Base-by-base conservation (phyloP, 1,140 invertebrate species). In the Medauroidea extradentata region DNA sequence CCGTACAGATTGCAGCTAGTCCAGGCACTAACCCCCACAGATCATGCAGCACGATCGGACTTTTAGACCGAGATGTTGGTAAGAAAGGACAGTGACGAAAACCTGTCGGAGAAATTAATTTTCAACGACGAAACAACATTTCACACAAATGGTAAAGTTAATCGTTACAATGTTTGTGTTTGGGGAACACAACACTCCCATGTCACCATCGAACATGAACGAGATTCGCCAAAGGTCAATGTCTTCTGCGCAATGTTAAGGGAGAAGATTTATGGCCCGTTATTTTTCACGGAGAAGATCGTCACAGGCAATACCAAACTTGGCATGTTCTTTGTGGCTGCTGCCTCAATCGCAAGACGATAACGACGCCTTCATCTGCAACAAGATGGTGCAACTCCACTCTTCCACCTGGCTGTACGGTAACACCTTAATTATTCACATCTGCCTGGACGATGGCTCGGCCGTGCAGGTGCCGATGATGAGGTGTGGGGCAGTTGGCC, bases 151-250 rank as follows among this genome's bases (percentile, higher is more conserved):
- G 34, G 49, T 53, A 34, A 39, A 38, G 11, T 53, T 27, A 53
- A 39, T 52, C 49, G 29, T 19, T 42, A 53, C 23, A 59, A 59
- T 59, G 4, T 53, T 29, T 9, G 49, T 34, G 53, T 53, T 25
- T 52, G 46, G 57, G 57, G 57, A 53, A 11, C n/a, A 14, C 46
- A 59, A 59, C 34, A 38, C 34, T 23, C 57, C 41, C 57, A 59
- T 59, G 24, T 23, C 21, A 38, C 29, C 11, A 18, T 19, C 3
- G 49, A 52, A 34, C 48, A 59, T 53, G 48, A 59, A 59, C 57
- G 57, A 25, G 24, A 25, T 21, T 21, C 29, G 29, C 29, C 29
- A 34, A 34, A 34, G 29, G 29, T 34, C 29, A 34, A 34, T 34
- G 29, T 34, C 24, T 59, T 27, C 38, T 34, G 29, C 29, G 29